These are phyloP conservation scores for Falcaria lacertinaria DNA, from an alignment of 2,888 invertebrate species.

Conservation along the genomic window DNA sequence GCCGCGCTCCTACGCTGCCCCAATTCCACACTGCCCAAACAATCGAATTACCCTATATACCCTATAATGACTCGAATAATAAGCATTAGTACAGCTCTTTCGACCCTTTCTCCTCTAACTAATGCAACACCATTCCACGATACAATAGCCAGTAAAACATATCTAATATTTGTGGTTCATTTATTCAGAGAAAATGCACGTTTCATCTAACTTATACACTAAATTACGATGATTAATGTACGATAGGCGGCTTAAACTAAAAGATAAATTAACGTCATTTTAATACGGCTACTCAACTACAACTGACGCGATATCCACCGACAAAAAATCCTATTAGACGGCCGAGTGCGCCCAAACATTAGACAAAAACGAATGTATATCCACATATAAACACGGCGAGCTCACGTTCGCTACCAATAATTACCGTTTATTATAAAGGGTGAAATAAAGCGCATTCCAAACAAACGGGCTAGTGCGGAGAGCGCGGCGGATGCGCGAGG, in stretches of 20 bases:
- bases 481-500: constrained; percentile 11
- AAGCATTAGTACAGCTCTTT: constrained; percentile 4
- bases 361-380: constrained; percentile 53
- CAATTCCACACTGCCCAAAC: constrained; percentile 70
- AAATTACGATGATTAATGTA: constrained; percentile 47
- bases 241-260: constrained; percentile 37
- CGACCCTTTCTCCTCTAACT: constrained; percentile 3
- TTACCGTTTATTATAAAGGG: constrained; percentile 68
- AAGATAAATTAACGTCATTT: constrained; percentile 62
- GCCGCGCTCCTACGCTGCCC: constrained; percentile 48
- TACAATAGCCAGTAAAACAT: background rate
- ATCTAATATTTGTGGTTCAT: constrained; percentile 1
- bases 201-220: constrained; percentile 37
- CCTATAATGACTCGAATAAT: constrained; percentile 53
- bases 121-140: background rate
- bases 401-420: constrained; percentile 57
- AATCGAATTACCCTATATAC: constrained; percentile 71
- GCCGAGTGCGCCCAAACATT: constrained; percentile 54
- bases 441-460: constrained; percentile 68
- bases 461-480: constrained; percentile 32
- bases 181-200: constrained; percentile 15
- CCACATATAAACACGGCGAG: constrained; percentile 42
- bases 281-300: constrained; percentile 51
- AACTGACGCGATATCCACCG: constrained; percentile 34
- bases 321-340: constrained; percentile 70